Base-by-base conservation (phyloP, 1,140 invertebrate species). In the Anoplolepis gracilipes region DNA sequence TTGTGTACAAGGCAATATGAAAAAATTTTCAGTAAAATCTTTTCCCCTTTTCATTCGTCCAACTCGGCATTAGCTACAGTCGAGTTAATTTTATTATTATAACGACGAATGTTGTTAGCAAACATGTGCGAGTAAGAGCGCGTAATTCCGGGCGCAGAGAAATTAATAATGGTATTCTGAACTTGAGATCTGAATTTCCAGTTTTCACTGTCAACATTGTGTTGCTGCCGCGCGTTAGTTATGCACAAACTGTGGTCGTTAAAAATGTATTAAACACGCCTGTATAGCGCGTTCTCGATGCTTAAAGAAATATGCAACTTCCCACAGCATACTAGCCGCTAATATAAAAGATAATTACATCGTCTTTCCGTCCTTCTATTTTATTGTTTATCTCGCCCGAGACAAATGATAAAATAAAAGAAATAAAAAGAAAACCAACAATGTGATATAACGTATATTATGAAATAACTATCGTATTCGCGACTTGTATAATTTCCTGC, bases 161-260 rank as follows among this genome's bases (percentile, higher is more conserved):
- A 30, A 82, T 82, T 82, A 72, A 70, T 81, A 81, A 81, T 81
- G 65, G 49, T 42, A 46, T 57, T 72, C 49, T 81, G 78, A 81
- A 39, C 65, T 57, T 42, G 53, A 82, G 25, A 53, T 73, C n/a
- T 59, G 39, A 72, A 81, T 81, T 81, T 81, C 53, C 65, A 72
- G 53, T 53, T 16, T 22, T n/a, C 25, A 16, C 49, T 64, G 16
- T 11, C 49, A 42, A 59, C 53, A 7, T 72, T 65, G 49, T 36
- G 49, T 16, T 81, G 19, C 57, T 11, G 33, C 28, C 33, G 33
- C 46, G 46, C 25, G 33, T 42, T 72, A 81, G 70, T 81, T 42
- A 72, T 59, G 65, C 49, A 33, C 53, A 57, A 81, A 70, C 49
- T 11, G 64, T 49, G 65, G 55, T 59, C 53, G 55, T 81, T 81